Conservation (phyloP, 2,113 vertebrate species). For the Engraulis encrasicolus region DNA sequence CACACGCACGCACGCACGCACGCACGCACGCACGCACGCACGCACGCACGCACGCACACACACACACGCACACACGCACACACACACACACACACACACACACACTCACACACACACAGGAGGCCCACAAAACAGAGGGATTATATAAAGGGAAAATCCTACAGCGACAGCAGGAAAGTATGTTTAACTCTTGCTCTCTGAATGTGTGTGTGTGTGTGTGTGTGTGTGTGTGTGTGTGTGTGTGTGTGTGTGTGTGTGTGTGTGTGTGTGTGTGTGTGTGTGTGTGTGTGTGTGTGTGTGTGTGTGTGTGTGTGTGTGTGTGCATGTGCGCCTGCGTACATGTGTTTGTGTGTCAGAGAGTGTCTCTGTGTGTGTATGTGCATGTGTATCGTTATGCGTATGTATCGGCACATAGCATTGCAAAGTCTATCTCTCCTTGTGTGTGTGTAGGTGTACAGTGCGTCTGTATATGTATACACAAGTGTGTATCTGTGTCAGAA, state of each 20-base stretch:
- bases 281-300: background rate
- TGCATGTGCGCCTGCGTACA: background rate
- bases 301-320: background rate
- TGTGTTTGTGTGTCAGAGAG: background rate
- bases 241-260: background rate
- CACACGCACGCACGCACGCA: background rate
- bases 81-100: no score
- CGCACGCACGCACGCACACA: background rate
- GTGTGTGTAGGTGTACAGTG: no score
- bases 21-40: background rate
- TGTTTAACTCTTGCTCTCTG: background rate
- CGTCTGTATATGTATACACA: no score
- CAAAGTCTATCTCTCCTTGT: no score
- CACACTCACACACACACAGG: no score
- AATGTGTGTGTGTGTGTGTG: background rate
- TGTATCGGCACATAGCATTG: no score
- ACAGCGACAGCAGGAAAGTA: constrained; percentile 11
- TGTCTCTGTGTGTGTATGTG: no score
- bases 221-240: background rate
- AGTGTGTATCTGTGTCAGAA: no score
- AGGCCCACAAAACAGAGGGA: no score
- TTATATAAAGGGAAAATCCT: constrained; percentile 9
- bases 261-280: background rate
- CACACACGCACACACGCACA: constrained; percentile 20
- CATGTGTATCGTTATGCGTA: no score